Evolutionary conservation across 64 coral and sea anemone species (phyloP), one percentile per base, ranked within the genome.

Genomic region (Astreopora myriophthalma): DNA sequence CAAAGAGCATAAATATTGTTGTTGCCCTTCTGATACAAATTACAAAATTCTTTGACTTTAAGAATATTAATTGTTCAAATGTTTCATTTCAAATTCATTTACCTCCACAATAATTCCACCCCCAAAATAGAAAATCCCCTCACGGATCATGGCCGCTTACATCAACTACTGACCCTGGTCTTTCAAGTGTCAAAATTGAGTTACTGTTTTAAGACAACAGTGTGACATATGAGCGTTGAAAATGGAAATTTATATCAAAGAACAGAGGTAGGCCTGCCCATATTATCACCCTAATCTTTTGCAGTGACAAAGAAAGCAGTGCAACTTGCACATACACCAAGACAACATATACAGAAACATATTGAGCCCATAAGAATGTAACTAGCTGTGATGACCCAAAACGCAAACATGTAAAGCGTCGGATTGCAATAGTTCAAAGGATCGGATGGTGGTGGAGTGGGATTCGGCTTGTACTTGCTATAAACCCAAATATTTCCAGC

Each of bases 401-500:
- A 99, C 17, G 97, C 97, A 89, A 99, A 99, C 94, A 95, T 87
- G 30, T 99, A 99, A 9, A 99, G 74, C 10, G 97, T 99, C 31
- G 94, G 97, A 65, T 99, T 95, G 40, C 97, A 99, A 51, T 96
- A 99, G 91, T 99, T 96, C 60, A 93, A 73, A n/a, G 94, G 93
- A 79, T 99, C 91, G 42, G 86, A 72, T 27, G 91, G 35, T 30
- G 94, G 91, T 1, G 97, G 97, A 28, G 25, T 88, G 63, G 90
- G 90, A 51, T 99, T 96, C 16, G 97, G 97, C 64, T 90, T 93
- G 60, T 99, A 99, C 37, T 99, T 95, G 24, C 94, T 96, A 73
- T 99, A 99, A 5, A 99, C 97, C 97, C 97, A 99, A 62, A 99
- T 95, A 71, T 99, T 99, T 13, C 97, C 97, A 71, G 97, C 97